Base-by-base conservation (phyloP, 2,113 vertebrate genomes). In the Brachirus orientalis region DNA sequence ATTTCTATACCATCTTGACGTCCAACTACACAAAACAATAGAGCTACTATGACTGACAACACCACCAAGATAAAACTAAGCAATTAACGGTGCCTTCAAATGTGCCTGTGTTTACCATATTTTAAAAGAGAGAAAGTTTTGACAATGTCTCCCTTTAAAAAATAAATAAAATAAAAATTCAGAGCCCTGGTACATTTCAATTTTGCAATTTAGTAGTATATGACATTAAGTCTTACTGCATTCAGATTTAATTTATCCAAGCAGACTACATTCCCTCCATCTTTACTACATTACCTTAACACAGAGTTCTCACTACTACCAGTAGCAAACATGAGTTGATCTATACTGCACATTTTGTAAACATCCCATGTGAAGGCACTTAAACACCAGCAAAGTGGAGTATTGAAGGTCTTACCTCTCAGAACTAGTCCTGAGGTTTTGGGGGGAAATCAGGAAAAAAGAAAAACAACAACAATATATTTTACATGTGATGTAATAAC, bases 351-450 rank as follows among this genome's bases (percentile, higher is more conserved):
- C 11, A 10, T 12, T 14, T 10, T 40, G 11, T 12, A 40, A 3
- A 40, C 2, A 40, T 43, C 40, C 40, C 40, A 43, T 43, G 10
- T 43, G 40, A 43, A 43, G 14, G 40, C 40, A 43, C 40, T 43
- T 9, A 11, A 43, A 75, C n/a, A 70, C 43, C n/a, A n/a, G n/a
- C n/a, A n/a, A n/a, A n/a, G n/a, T 4, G 40, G 68, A 43, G 46
- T 5, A 59, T 13, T 43, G 12, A 56, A 19, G 36, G 18, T 77
- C 91, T 92, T 90, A 92, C 91, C 92, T 90, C 73, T 90, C 79
- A 85, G 76, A 88, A 80, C 75, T 84, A 89, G 67, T 86, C 78
- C 88, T 83, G 76, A 77, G 44, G 72, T 70, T 63, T 7, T n/a
- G n/a, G 53, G 64, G 47, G 67, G 14, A 67, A 77, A 75, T 69